Base-by-base conservation (phyloP, 2,113 vertebrate species). In the Lycocorax pyrrhopterus region DNA sequence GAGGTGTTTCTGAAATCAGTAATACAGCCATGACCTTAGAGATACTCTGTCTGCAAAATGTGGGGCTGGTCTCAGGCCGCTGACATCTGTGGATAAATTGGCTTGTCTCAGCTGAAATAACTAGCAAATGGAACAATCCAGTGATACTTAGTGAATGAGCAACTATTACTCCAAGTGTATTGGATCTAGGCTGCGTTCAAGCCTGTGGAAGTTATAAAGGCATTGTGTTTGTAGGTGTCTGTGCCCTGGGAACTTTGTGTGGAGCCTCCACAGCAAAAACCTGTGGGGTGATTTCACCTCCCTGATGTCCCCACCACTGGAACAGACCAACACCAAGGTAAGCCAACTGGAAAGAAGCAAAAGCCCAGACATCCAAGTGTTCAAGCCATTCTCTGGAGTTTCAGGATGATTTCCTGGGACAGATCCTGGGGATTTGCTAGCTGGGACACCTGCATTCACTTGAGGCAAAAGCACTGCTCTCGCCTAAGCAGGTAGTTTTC, bases 361-460 rank as follows among this genome's bases (percentile, higher is more conserved):
- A 91, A 89, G 19, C 19, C 44, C 58, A 72, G 77, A 60, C 10
- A 82, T 18, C 5, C 17, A 63, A 18, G 37, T 7, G 4, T 18
- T 78, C 60, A 73, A 72, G n/a, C 22, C 4, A 0, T 76, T 72
- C 66, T 72, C 79, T 68, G 32, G 13, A 60, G 52, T 51, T 84
- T 25, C 39, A 89, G 68, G 13, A 67, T 51, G 19, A 84, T 23
- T 46, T 74, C 21, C 46, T 30, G 17, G 33, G 39, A 30, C 23
- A 75, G 10, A 18, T 76, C 30, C 35, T 30, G 16, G 19, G 32
- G 37, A 60, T 77, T 60, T 94, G 13, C 19, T 66, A 73, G 29
- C 20, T 1, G 0, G 20, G 32, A 16, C 25, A 53, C 22, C 37
- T 58, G 33, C 23, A 32, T 8, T 90, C 43, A 13, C 0, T 1